A percentile compares a stretch with the other conserved stretches of the same genome.
phyloP scores from a whole-genome alignment of 2,113 vertebrate genomes.

The Crotophaga sulcirostris region DNA sequence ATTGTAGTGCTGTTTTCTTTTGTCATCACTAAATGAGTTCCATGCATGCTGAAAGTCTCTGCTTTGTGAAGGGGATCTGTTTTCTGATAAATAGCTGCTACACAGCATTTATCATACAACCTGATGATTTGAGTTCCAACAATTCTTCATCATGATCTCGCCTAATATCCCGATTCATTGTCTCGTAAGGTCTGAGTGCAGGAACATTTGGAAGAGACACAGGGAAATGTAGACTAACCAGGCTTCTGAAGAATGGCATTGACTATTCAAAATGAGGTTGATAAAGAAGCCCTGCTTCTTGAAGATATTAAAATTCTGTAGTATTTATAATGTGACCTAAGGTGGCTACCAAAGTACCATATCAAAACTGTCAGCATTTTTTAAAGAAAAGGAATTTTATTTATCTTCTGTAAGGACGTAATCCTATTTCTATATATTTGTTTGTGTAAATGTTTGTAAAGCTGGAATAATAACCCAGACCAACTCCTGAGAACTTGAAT shows the following conservation, averaged over 20 bases:
- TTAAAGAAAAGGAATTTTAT: background rate
- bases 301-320: background rate
- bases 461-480: background rate
- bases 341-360: background rate
- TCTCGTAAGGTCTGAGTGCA: background rate
- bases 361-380: background rate
- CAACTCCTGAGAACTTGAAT: background rate
- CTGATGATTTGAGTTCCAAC: background rate
- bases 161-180: background rate
- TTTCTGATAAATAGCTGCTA: background rate
- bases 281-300: background rate
- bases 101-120: background rate
- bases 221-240: background rate
- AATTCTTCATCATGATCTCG: background rate
- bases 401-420: background rate
- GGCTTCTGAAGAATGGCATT: background rate
- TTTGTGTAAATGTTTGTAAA: background rate
- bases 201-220: background rate
- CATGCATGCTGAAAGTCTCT: background rate
- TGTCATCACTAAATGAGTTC: background rate
- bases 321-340: background rate
- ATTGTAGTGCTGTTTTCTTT: background rate
- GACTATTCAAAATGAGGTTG: background rate
- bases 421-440: background rate
- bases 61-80: background rate